These are phyloP conservation scores for Cydia amplana DNA, from an alignment of 1,140 invertebrate genomes.

Conservation along the genomic window DNA sequence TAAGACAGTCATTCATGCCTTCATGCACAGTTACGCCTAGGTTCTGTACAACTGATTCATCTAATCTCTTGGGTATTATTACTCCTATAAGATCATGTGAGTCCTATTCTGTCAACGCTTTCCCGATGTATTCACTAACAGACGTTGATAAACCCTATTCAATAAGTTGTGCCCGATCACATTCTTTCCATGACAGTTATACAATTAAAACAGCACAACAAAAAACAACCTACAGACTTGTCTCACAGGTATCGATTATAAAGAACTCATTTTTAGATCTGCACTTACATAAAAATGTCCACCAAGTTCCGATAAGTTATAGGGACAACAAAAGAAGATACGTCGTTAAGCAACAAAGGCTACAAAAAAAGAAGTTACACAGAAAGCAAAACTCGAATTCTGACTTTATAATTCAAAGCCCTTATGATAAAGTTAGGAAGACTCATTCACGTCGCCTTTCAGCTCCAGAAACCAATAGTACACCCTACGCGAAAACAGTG, in stretches of 20 bases:
- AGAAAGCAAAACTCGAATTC: background rate
- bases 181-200: background rate
- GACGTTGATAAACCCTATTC: background rate
- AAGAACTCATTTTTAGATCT: too few species aligned
- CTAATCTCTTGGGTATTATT: too few species aligned
- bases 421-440: background rate
- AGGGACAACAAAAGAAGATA: too few species aligned
- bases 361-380: too few species aligned
- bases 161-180: background rate
- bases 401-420: background rate
- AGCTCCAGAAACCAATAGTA: background rate
- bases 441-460: background rate
- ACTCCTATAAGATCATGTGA: too few species aligned
- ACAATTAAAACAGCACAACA: too few species aligned
- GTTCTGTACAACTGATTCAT: background rate
- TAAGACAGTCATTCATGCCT: background rate
- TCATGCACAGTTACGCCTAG: background rate
- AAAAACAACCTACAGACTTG: too few species aligned
- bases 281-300: too few species aligned
- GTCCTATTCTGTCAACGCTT: background rate
- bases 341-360: too few species aligned
- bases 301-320: too few species aligned
- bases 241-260: too few species aligned
- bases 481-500: background rate
- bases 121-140: background rate